Evolutionary conservation across 2,113 vertebrate genomes (phyloP).

Genomic region (Amphiprion percula): DNA sequence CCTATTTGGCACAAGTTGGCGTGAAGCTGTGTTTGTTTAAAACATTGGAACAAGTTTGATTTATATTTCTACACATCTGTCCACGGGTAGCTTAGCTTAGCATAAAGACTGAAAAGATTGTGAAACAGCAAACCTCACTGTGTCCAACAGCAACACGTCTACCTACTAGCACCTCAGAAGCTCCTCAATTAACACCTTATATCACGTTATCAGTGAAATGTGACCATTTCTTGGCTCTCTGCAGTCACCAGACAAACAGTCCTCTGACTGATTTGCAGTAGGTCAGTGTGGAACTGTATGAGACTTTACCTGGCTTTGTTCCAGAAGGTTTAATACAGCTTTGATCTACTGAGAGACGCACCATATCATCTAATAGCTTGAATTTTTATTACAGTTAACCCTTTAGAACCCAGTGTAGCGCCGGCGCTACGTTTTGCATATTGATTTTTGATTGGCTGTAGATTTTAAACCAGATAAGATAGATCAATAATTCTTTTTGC

Average conservation of each 20-base stretch:
- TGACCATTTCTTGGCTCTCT: too few species aligned
- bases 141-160: background rate
- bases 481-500: too few species aligned
- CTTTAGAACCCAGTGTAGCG: too few species aligned
- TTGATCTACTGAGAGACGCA: background rate
- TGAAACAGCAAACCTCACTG: background rate
- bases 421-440: too few species aligned
- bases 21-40: background rate
- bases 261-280: too few species aligned
- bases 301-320: background rate
- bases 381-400: background rate
- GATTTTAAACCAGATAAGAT: too few species aligned
- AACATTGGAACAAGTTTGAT: background rate
- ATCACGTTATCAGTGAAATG: background rate
- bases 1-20: background rate
- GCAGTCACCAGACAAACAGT: too few species aligned
- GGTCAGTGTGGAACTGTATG: too few species aligned
- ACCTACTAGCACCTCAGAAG: too few species aligned
- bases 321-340: background rate
- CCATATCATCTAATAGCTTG: background rate
- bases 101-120: background rate
- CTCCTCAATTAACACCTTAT: background rate
- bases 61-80: background rate
- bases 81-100: background rate
- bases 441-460: too few species aligned